Evolutionary conservation across 2,888 invertebrate genomes (phyloP), one percentile per base, ranked within the genome.

Genomic region (Ditylenchus weischeri): DNA sequence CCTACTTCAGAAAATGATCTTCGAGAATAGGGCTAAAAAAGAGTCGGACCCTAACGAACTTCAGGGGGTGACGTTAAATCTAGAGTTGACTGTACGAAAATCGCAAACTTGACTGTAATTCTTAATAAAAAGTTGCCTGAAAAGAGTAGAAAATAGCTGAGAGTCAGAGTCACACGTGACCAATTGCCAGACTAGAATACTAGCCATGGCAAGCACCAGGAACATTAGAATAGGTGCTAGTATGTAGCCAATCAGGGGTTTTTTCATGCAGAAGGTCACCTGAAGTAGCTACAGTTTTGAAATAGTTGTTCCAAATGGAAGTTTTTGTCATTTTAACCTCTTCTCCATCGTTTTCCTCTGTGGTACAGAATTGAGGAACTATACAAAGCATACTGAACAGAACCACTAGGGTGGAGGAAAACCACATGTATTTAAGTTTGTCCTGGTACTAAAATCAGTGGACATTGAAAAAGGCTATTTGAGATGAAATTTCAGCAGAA

Each of bases 361-460:
- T 73, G 58, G 76, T 77, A 66, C 78, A 79, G 64, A 79, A 79
- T 64, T 79, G 79, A 23, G 79, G 79, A 47, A 79, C 78, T 57
- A 78, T 76, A 29, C 78, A 68, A 10, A 78, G 51, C 54, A 79
- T 78, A n/a, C 74, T 73, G n/a, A 74, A 64, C 10, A 79, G 66
- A 21, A 79, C 75, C 21, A 75, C 74, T 15, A 76, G 58, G 19
- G 79, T 78, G 43, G 78, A 78, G 18, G 74, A 62, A 10, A 75
- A 69, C 79, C 79, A 79, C 47, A 79, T 60, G 10, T 73, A 47
- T 50, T 75, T 71, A 71, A 79, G 72, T 59, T 75, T 75, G 21
- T 68, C 21, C 66, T 76, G 76, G 66, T 79, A 79, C 76, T 78
- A 36, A 38, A 69, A 61, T 15, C 8, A 15, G 11, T 1, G 50